phyloP scores from a whole-genome alignment of 2,113 vertebrate genomes.

The Rhagologus leucostigma region DNA sequence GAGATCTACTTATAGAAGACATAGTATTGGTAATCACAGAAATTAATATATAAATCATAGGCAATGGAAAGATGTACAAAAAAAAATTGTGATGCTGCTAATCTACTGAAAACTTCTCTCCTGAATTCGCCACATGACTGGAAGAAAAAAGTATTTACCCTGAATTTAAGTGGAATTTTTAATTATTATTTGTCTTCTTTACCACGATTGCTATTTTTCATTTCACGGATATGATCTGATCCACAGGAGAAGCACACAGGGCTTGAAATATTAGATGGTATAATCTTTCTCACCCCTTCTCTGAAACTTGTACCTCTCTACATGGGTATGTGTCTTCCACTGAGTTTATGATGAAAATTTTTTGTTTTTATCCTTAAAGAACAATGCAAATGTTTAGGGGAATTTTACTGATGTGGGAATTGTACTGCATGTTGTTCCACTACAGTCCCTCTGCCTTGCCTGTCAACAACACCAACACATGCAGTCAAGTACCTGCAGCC shows the following conservation, averaged over 20 bases:
- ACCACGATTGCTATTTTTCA: neutral
- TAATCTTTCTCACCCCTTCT: neutral
- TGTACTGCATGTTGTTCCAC: rapidly evolving
- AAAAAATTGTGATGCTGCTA: neutral
- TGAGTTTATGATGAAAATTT: neutral
- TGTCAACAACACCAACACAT: too few species aligned
- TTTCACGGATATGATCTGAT: neutral
- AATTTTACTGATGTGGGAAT: neutral
- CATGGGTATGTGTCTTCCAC: neutral
- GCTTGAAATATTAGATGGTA: neutral
- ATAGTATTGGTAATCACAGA: neutral
- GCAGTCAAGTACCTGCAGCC: neutral
- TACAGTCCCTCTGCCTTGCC: neutral
- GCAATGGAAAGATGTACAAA: neutral
- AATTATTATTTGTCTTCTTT: neutral
- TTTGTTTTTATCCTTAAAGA: neutral
- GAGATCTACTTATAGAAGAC: neutral
- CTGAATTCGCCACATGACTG: neutral
- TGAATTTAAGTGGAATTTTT: neutral
- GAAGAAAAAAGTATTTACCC: neutral
- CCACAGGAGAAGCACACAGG: neutral
- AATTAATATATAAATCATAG: neutral
- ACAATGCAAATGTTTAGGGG: neutral
- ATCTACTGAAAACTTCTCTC: neutral
- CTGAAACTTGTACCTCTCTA: neutral